Evolutionary conservation across 2,888 invertebrate species (phyloP), one percentile per base, ranked within the genome.

Genomic region (Leucoptera coffeella): DNA sequence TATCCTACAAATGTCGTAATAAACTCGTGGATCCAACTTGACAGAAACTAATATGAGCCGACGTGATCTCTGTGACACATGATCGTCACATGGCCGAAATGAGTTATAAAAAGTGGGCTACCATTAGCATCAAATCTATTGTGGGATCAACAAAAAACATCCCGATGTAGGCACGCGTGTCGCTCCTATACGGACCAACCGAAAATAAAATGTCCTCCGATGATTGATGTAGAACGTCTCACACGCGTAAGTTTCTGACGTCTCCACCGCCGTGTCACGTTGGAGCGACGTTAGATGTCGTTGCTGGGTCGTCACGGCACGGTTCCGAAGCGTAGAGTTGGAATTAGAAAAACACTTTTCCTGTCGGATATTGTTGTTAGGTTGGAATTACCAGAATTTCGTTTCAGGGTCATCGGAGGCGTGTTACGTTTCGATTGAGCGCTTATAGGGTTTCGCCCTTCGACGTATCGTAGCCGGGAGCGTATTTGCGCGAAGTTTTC

Each of bases 141-240:
- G 26, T 28, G 12, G 19, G 25, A 25, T 29, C 14, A 23, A 25
- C 21, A 27, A 27, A 29, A 32, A 30, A 30, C 15, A n/a, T n/a
- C 3, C 5, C 8, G 12, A 22, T 10, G 20, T 8, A 15, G 22
- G 8, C 12, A 14, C 21, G 23, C 14, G 23, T 13, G 14, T 12
- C 22, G 15, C 10, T 23, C 46, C 46, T 42, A 43, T 40, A 43
- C 38, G 45, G 40, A 40, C 36, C 38, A 43, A 48, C 43, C 42
- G 50, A 61, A 62, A 65, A 61, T 59, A 52, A 51, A 45, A 38
- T 42, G 47, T 41, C 47, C 48, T 40, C 50, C 47, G 55, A 57
- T 62, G 62, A 65, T 64, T 61, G 62, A 65, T 64, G 60, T 53
- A 45, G n/a, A n/a, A 42, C 44, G 53, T 50, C 47, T 45, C 55